phyloP scores from a whole-genome alignment of 2,888 invertebrate species.

The Pristionchus entomophagus region DNA sequence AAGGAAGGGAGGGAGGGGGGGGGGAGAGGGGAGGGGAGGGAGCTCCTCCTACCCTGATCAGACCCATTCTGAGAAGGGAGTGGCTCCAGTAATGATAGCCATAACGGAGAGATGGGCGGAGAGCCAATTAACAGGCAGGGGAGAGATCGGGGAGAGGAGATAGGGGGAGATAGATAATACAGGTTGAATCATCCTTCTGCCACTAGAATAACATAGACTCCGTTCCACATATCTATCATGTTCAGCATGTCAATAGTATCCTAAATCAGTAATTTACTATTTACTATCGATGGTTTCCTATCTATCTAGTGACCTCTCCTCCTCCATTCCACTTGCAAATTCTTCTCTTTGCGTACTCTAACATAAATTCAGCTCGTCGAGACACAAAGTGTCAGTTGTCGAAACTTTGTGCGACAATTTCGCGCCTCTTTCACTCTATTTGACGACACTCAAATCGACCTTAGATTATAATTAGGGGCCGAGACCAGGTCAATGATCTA shows the following conservation, averaged over 20 bases:
- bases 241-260: too few species aligned
- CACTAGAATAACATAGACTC: too few species aligned
- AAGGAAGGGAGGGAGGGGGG: neutral
- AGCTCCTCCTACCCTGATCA: constrained; percentile 1
- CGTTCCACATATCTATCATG: too few species aligned
- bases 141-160: too few species aligned
- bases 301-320: too few species aligned
- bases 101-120: constrained; percentile 12
- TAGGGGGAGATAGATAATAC: neutral
- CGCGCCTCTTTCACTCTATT: neutral
- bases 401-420: neutral
- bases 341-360: constrained; percentile 2
- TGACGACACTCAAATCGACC: neutral
- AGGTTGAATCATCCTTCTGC: neutral
- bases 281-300: too few species aligned
- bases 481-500: constrained; percentile 23
- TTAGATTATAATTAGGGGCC: neutral
- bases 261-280: neutral
- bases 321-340: neutral
- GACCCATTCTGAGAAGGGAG: constrained; percentile 29
- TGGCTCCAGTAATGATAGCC: constrained; percentile 41
- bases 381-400: constrained; percentile 32
- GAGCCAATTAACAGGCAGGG: constrained; percentile 16
- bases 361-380: neutral
- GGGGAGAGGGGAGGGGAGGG: neutral